phyloP scores from a whole-genome alignment of 1,140 invertebrate species.

The Carcinoscorpius rotundicauda region DNA sequence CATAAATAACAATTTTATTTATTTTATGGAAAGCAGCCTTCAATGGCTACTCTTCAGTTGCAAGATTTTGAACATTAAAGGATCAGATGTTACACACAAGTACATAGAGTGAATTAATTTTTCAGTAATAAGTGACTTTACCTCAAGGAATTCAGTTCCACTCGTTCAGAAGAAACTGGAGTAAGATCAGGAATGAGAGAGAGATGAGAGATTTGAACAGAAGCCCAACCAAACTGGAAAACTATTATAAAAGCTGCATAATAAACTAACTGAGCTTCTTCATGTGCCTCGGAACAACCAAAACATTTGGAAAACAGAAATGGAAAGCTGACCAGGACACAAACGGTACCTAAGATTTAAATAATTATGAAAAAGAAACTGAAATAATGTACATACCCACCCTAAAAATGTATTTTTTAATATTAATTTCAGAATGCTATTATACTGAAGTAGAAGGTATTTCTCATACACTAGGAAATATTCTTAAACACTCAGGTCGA shows the following conservation, averaged over 20 bases:
- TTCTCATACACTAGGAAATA: no score
- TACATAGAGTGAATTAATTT: constrained; percentile 12
- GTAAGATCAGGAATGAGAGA: constrained; percentile 68
- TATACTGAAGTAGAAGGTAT: no score
- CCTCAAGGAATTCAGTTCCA: constrained; percentile 75
- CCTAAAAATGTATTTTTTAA: constrained; percentile 1
- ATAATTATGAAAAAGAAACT: constrained; percentile 1
- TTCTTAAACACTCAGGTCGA: no score
- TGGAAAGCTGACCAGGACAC: constrained; percentile 66
- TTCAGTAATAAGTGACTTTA: constrained; percentile 28
- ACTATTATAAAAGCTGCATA: constrained; percentile 79
- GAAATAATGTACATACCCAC: constrained; percentile 2
- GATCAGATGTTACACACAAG: neutral
- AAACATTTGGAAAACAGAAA: constrained; percentile 80
- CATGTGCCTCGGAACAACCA: constrained; percentile 46
- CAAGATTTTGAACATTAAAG: constrained; percentile 11
- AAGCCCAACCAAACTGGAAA: constrained; percentile 94
- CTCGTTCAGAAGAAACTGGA: constrained; percentile 48
- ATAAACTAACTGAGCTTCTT: constrained; percentile 69
- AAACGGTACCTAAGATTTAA: constrained; percentile 49
- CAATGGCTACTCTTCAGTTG: constrained; percentile 10
- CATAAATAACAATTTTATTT: neutral
- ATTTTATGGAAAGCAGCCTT: neutral
- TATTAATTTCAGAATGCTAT: neutral
- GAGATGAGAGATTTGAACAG: constrained; percentile 77